Evolutionary conservation across 2,888 invertebrate genomes (phyloP).

Genomic region (Leptopilina drosophilae): DNA sequence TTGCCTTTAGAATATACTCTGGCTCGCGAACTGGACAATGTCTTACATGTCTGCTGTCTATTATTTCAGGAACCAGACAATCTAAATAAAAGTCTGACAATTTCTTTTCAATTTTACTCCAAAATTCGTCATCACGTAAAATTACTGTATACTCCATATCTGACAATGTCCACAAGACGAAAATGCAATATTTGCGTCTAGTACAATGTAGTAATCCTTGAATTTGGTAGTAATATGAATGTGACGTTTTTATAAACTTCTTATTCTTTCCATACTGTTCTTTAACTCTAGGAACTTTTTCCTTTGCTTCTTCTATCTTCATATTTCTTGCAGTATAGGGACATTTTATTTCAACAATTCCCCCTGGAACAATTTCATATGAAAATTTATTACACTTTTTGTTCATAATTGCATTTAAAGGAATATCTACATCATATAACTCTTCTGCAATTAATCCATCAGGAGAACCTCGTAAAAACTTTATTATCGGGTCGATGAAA

Average conservation of each 20-base stretch:
- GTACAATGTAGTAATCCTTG: slow-evolving; percentile 41
- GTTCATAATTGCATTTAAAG: not conserved
- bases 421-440: not conserved
- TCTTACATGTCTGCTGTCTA: slow-evolving; percentile 9
- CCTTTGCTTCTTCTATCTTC: not conserved
- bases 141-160: slow-evolving; percentile 2
- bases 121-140: slow-evolving; percentile 37
- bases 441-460: not conserved
- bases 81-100: not conserved
- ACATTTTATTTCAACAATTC: not conserved
- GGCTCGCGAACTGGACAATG: slow-evolving; percentile 40
- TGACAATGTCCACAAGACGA: slow-evolving; percentile 33
- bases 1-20: slow-evolving; percentile 43
- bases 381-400: not conserved
- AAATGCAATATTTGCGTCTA: slow-evolving; percentile 25
- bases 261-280: not conserved
- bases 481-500: not conserved
- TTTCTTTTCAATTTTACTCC: slow-evolving; percentile 25
- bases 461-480: not conserved
- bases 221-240: slow-evolving; percentile 35
- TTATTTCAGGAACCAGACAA: slow-evolving; percentile 47
- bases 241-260: not conserved
- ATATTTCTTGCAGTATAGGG: not conserved
- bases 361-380: not conserved
- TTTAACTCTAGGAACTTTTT: not conserved